phyloP scores from a whole-genome alignment of 2,888 invertebrate genomes.

The Nemotelus nigrinus region DNA sequence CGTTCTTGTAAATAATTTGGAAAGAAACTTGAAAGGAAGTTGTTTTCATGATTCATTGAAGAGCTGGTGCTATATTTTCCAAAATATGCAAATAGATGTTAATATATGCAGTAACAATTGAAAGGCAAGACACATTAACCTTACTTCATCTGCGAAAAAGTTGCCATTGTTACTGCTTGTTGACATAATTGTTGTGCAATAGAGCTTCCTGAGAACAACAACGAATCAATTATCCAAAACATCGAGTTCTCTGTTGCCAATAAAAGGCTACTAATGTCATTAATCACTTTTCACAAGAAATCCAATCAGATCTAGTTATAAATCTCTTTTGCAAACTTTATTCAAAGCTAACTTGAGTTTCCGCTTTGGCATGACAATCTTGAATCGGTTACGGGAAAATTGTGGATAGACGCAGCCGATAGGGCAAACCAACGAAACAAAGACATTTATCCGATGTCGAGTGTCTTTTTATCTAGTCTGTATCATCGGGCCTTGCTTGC shows the following conservation, averaged over 20 bases:
- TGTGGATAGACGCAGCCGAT: background rate
- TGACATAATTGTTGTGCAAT: too few species aligned
- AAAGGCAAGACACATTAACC: too few species aligned
- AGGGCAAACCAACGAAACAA: background rate
- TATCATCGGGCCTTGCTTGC: background rate
- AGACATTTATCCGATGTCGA: slow-evolving; percentile 6
- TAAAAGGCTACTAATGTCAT: background rate
- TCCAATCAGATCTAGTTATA: slow-evolving; percentile 32
- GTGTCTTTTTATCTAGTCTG: slow-evolving; percentile 22
- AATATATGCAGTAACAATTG: too few species aligned
- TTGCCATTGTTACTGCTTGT: too few species aligned
- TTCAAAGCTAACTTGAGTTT: slow-evolving; percentile 6
- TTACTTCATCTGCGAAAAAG: too few species aligned
- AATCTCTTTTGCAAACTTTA: slow-evolving; percentile 27
- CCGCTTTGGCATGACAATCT: slow-evolving; percentile 19
- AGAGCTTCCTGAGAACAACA: background rate
- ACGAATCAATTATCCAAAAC: too few species aligned
- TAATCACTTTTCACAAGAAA: slow-evolving; percentile 10
- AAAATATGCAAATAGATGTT: too few species aligned
- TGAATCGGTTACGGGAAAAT: background rate
- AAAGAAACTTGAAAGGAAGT: too few species aligned
- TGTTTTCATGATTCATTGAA: too few species aligned
- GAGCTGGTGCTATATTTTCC: too few species aligned
- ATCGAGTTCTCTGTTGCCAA: background rate
- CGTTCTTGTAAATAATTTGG: too few species aligned